These are phyloP conservation scores for Apantesis nais DNA, from an alignment of 2,888 invertebrate species.

Conservation along the genomic window DNA sequence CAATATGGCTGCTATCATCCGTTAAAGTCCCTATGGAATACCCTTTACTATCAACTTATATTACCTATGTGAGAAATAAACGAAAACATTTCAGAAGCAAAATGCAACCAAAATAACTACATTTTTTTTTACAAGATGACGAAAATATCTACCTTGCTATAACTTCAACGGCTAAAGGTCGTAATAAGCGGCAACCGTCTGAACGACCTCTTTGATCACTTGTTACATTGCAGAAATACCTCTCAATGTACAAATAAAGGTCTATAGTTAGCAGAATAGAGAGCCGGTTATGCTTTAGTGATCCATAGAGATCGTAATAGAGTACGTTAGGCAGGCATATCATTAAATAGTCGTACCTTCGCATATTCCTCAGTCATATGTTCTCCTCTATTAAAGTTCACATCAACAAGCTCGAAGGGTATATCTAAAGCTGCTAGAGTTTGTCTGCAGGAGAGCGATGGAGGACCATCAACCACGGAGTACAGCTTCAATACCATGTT, in stretches of 20 bases:
- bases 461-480: slow-evolving; percentile 91
- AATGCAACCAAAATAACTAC: no score
- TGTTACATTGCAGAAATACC: neutral
- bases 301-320: neutral
- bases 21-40: no score
- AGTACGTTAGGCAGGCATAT: neutral
- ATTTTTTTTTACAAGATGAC: no score
- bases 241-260: neutral
- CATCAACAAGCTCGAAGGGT: slow-evolving; percentile 87
- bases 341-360: slow-evolving; percentile 75
- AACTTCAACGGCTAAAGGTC: no score
- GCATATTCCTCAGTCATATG: slow-evolving; percentile 90
- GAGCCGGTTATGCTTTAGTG: neutral
- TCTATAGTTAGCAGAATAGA: neutral
- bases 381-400: slow-evolving; percentile 90
- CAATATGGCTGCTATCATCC: no score
- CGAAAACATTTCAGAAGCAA: no score
- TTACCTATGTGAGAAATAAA: no score
- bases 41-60: no score
- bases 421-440: slow-evolving; percentile 87
- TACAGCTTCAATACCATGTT: slow-evolving; percentile 88
- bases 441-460: slow-evolving; percentile 90
- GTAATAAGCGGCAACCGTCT: no score
- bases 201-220: neutral
- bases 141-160: no score